These are phyloP conservation scores for Leptinotarsa haldemani DNA, from an alignment of 2,888 invertebrate species.

Conservation along the genomic window DNA sequence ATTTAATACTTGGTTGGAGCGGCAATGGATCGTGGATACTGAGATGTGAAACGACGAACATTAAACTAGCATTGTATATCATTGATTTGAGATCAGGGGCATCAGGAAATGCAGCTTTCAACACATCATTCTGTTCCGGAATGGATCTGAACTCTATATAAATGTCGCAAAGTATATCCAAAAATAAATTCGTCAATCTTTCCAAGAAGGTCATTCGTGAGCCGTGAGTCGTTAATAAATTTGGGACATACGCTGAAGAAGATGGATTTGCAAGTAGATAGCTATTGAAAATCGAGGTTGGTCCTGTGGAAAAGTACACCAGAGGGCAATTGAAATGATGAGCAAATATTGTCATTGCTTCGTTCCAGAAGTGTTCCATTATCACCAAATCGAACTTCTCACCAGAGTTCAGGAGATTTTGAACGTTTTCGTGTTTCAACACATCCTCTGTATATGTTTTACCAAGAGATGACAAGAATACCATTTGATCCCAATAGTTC, in stretches of 20 bases:
- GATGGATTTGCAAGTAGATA: slow-evolving; percentile 66
- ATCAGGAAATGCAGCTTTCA: slow-evolving; percentile 52
- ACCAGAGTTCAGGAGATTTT: slow-evolving; percentile 52
- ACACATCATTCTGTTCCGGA: slow-evolving; percentile 44
- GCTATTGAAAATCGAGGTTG: slow-evolving; percentile 50
- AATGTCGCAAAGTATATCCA: slow-evolving; percentile 28
- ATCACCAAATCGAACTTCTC: slow-evolving; percentile 56
- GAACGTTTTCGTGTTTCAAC: slow-evolving; percentile 48
- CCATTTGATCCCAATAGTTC: slow-evolving; percentile 27
- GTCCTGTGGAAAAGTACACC: slow-evolving; percentile 33
- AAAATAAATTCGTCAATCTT: slow-evolving; percentile 67
- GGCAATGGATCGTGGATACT: slow-evolving; percentile 68
- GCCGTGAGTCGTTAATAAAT: slow-evolving; percentile 62
- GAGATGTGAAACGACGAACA: slow-evolving; percentile 64
- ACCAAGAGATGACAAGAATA: slow-evolving; percentile 20
- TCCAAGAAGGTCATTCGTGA: slow-evolving; percentile 68
- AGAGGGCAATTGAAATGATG: slow-evolving; percentile 39
- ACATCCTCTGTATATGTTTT: slow-evolving; percentile 23
- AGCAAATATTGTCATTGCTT: slow-evolving; percentile 44
- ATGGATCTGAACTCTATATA: slow-evolving; percentile 24
- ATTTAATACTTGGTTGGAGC: slow-evolving; percentile 69
- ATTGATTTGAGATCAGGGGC: slow-evolving; percentile 50
- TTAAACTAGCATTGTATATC: slow-evolving; percentile 54
- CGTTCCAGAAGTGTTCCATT: slow-evolving; percentile 54
- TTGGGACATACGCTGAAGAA: slow-evolving; percentile 67